phyloP scores from a whole-genome alignment of 2,113 vertebrate genomes.

The Zosterops borbonicus region DNA sequence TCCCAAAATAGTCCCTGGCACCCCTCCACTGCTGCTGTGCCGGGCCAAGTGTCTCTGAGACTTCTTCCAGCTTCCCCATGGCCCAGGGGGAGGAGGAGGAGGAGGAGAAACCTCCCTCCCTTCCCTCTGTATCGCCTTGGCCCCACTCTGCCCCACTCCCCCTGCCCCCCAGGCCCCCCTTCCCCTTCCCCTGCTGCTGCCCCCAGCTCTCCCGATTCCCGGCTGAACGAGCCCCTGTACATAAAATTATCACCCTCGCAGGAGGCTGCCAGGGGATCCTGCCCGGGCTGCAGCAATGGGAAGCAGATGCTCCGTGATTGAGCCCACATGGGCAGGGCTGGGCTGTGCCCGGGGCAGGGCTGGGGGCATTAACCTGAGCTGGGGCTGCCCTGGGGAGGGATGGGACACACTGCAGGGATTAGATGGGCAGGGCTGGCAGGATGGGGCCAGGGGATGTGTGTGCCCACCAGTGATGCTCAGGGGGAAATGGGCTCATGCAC shows the following conservation, averaged over 20 bases:
- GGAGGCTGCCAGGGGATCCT: slow-evolving; percentile 23
- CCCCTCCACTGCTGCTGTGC: not conserved
- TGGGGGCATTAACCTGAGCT: fast-evolving
- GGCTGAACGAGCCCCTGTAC: not conserved
- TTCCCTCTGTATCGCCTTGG: fast-evolving
- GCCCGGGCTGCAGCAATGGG: slow-evolving; percentile 1
- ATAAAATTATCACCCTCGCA: slow-evolving; percentile 52
- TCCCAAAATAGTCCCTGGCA: slow-evolving; percentile 22
- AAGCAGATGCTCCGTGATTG: slow-evolving; percentile 63
- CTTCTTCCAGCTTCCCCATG: not conserved
- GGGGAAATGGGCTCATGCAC: fast-evolving
- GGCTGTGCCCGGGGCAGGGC: not conserved
- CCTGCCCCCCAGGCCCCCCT: not conserved
- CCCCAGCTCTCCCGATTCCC: not conserved
- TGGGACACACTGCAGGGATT: fast-evolving
- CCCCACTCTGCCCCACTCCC: fast-evolving
- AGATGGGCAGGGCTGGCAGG: not conserved
- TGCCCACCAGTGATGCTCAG: not conserved
- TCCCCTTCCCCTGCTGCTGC: not conserved
- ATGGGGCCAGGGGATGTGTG: not conserved
- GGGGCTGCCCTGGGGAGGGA: not conserved
- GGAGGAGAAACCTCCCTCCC: not conserved
- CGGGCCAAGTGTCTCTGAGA: not conserved
- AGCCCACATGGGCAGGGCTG: slow-evolving; percentile 3
- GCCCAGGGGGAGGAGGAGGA: not conserved